Evolutionary conservation across 2,113 vertebrate genomes (phyloP).

Genomic region (Oryzias melastigma): DNA sequence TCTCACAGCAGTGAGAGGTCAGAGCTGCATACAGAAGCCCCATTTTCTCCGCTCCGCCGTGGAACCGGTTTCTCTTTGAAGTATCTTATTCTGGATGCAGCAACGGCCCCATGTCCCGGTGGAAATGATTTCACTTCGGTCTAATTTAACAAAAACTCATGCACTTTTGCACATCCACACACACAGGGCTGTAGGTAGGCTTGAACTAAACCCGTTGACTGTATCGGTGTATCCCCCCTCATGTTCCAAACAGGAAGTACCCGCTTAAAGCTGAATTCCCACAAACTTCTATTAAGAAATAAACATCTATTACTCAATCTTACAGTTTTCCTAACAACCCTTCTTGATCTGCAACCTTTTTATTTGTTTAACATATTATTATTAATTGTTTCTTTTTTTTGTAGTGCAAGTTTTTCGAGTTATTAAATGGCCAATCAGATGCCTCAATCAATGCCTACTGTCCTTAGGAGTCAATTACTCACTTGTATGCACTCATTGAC

Average conservation of each 20-base stretch:
- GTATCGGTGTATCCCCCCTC: background rate
- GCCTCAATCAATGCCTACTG: too few relatives aligned
- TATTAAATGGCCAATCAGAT: too few relatives aligned
- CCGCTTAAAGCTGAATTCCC: too few relatives aligned
- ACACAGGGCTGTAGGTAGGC: constrained; percentile 20
- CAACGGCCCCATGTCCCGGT: constrained; percentile 21
- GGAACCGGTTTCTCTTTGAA: constrained; percentile 46
- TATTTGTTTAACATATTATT: too few relatives aligned
- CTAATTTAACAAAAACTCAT: constrained; percentile 41
- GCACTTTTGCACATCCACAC: background rate
- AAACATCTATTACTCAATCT: too few relatives aligned
- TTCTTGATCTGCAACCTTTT: too few relatives aligned
- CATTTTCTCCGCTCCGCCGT: constrained; percentile 9
- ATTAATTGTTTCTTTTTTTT: too few relatives aligned
- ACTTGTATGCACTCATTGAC: constrained; percentile 8
- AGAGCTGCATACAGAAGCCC: constrained; percentile 11
- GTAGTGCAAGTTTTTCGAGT: too few relatives aligned
- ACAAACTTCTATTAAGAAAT: too few relatives aligned
- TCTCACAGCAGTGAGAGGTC: constrained; percentile 14
- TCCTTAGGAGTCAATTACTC: constrained; percentile 4
- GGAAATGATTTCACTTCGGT: constrained; percentile 44
- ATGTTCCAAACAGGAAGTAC: background rate
- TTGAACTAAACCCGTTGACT: background rate
- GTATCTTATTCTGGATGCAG: constrained; percentile 43
- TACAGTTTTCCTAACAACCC: too few relatives aligned